phyloP scores from a whole-genome alignment of 2,113 vertebrate species.

The Chiloscyllium plagiosum region DNA sequence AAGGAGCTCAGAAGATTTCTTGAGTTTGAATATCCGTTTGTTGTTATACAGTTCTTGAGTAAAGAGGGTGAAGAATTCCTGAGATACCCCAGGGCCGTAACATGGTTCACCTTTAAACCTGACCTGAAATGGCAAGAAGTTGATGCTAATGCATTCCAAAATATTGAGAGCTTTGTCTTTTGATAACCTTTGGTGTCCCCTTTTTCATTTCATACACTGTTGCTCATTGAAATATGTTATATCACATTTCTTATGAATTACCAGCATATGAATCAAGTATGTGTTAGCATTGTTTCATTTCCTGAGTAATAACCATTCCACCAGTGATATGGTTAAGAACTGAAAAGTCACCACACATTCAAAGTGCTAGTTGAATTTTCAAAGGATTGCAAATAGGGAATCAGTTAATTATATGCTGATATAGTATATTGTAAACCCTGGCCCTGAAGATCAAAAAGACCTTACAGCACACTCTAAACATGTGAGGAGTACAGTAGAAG shows the following conservation, averaged over 20 bases:
- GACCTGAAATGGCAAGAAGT: background rate
- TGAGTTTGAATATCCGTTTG: background rate
- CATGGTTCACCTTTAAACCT: background rate
- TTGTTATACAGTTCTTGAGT: background rate
- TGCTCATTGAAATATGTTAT: too few species aligned
- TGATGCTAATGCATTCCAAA: background rate
- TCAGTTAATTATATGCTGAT: background rate
- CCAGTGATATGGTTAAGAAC: background rate
- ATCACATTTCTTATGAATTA: too few species aligned
- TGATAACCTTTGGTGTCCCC: background rate
- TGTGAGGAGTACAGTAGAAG: too few species aligned
- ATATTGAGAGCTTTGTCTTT: background rate
- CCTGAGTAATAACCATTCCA: background rate
- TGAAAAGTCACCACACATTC: background rate
- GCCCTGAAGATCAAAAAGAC: too few species aligned
- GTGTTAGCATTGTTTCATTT: too few species aligned
- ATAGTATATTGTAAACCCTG: too few species aligned
- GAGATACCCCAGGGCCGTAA: slow-evolving; percentile 7
- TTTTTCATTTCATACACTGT: background rate
- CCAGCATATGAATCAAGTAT: too few species aligned
- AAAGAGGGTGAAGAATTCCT: slow-evolving; percentile 37
- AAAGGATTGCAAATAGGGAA: background rate
- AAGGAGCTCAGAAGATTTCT: background rate
- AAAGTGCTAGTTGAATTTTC: background rate
- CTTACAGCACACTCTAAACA: too few species aligned